These are phyloP conservation scores for Artemisiospiza belli DNA, from an alignment of 2,113 vertebrate species.

Conservation along the genomic window DNA sequence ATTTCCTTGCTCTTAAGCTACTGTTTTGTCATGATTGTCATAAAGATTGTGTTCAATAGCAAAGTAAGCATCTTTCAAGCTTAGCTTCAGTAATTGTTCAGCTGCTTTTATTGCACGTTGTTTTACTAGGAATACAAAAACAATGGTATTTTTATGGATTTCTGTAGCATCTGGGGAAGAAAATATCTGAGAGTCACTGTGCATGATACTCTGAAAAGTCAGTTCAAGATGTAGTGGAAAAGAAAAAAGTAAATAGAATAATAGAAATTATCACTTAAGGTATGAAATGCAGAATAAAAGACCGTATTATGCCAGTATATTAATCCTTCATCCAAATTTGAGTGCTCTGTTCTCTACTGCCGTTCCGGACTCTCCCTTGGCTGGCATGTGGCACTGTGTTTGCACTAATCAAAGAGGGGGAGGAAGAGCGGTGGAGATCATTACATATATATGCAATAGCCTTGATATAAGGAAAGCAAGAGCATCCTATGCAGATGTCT, in stretches of 20 bases:
- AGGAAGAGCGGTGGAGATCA: neutral
- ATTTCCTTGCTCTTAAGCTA: neutral
- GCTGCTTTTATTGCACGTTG: neutral
- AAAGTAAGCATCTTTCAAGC: neutral
- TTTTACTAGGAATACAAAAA: neutral
- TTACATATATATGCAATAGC: neutral
- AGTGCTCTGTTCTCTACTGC: neutral
- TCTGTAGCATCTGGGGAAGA: neutral
- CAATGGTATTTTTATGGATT: neutral
- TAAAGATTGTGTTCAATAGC: neutral
- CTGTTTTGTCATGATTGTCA: neutral
- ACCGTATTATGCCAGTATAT: neutral
- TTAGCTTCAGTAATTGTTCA: neutral
- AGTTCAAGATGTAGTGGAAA: neutral
- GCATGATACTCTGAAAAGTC: neutral
- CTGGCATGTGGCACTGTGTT: neutral
- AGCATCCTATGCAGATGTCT: neutral
- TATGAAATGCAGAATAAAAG: neutral
- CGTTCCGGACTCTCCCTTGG: neutral
- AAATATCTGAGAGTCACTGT: neutral
- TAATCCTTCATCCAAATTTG: neutral
- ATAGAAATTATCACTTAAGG: neutral
- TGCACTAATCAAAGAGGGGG: neutral
- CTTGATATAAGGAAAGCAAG: neutral
- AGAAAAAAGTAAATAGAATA: neutral